A percentile compares a stretch with the other conserved stretches of the same genome.
These are phyloP conservation scores for Drosophila punjabiensis DNA, from an alignment of 1,140 invertebrate genomes.

Conservation along the genomic window DNA sequence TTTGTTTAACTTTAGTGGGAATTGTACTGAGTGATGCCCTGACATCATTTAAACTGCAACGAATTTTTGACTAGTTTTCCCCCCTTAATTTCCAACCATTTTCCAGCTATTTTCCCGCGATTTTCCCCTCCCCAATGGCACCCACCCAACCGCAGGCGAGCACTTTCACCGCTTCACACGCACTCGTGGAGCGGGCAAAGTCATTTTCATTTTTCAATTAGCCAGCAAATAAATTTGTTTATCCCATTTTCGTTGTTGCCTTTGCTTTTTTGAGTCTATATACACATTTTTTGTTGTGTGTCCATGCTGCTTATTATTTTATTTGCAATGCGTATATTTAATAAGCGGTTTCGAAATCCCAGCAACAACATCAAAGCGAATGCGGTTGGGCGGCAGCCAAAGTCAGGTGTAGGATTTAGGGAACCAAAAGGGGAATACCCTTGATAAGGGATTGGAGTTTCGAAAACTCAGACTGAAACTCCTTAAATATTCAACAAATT, in stretches of 20 bases:
- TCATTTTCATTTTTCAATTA: constrained; percentile 60
- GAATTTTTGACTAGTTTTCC: neutral
- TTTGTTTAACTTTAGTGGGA: neutral
- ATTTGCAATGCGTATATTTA: constrained; percentile 59
- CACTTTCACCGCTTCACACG: constrained; percentile 43
- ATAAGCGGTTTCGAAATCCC: constrained; percentile 67
- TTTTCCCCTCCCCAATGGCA: neutral
- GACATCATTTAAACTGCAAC: neutral
- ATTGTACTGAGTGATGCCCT: neutral
- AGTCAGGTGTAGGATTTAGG: neutral
- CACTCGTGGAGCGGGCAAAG: constrained; percentile 11
- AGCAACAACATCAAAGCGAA: constrained; percentile 53
- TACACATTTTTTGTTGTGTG: neutral
- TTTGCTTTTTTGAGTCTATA: constrained; percentile 14
- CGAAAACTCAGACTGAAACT: neutral
- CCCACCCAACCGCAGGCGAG: constrained; percentile 8
- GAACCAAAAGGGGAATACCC: constrained; percentile 13
- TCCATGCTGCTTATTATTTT: constrained; percentile 40
- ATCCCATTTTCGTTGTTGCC: constrained; percentile 31
- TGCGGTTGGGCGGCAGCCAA: constrained; percentile 26
- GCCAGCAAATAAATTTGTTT: constrained; percentile 59
- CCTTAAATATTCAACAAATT: neutral
- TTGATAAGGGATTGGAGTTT: neutral
- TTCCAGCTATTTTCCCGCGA: neutral
- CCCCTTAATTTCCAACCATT: neutral